Base-by-base conservation (phyloP, 2,888 invertebrate genomes). In the Drosophila kanekoi region DNA sequence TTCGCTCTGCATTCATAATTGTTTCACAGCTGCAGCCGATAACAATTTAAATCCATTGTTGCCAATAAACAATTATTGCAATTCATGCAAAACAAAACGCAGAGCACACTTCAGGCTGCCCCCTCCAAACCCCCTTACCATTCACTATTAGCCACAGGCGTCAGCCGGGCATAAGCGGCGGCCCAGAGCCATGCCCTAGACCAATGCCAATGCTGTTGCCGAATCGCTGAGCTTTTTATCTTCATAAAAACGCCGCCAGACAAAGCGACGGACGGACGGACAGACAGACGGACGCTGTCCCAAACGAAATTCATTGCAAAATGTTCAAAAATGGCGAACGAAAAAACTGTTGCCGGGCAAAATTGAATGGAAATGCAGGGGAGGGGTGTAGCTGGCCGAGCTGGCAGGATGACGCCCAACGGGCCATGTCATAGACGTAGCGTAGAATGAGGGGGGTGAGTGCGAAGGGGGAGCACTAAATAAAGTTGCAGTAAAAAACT, bases 21-120 rank as follows among this genome's bases (percentile, higher is more conserved):
- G 87, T 69, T 82, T 84, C 61, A 62, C 67, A 81, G 85, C 81
- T 67, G 68, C 72, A 72, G 67, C 65, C 81, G 82, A 87, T 82
- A 84, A 81, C 82, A 84, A 87, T 82, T 87, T 84, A 84, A 82
- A 84, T 87, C 87, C 82, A 82, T 82, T 82, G 85, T 81, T 79
- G 79, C 70, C 82, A 87, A 84, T 82, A 87, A 87, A 82, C 87
- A 84, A 87, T 82, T 87, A 87, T 82, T 82, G 82, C 81, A 81
- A 68, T 83, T 64, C 65, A 64, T 67, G 70, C 81, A 75, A 67
- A 72, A 76, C 72, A 58, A 67, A 71, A 53, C 41, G 37, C 53
- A 38, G 43, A 20, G 40, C 20, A 16, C 47, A 23, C n/a, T 53
- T 16, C 43, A 37, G 20, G 13, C 16, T 9, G 16, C 18, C 2